These are phyloP conservation scores for Noctua pronuba DNA, from an alignment of 2,888 invertebrate genomes.

Conservation along the genomic window DNA sequence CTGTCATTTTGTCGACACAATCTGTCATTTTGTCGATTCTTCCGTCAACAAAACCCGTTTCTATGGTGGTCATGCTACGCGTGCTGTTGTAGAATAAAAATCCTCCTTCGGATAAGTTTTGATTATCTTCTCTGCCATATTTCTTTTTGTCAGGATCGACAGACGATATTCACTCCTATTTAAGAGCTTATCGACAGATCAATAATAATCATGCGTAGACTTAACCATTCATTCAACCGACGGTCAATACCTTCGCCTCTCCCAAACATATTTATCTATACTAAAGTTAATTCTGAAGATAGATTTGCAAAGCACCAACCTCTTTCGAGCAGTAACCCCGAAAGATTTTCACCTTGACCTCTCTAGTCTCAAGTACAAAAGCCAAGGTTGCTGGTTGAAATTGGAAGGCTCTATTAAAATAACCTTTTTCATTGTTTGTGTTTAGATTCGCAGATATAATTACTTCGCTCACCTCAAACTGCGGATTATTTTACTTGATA, in stretches of 20 bases:
- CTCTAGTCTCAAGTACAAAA: constrained; percentile 13
- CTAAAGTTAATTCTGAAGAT: constrained; percentile 14
- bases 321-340: constrained; percentile 44
- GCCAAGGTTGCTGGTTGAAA: constrained; percentile 31
- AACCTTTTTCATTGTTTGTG: constrained; percentile 49
- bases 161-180: background rate
- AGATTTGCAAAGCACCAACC: constrained; percentile 19
- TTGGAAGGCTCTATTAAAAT: constrained; percentile 36
- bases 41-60: too few species aligned
- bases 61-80: too few species aligned
- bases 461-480: constrained; percentile 33
- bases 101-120: background rate
- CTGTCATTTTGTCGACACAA: too few species aligned
- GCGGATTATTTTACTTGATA: constrained; percentile 32
- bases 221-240: too few species aligned
- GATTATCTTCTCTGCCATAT: background rate
- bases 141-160: too few species aligned
- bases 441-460: constrained; percentile 42
- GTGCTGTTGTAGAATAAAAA: background rate
- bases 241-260: background rate
- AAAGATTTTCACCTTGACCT: constrained; percentile 47
- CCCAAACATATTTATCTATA: background rate
- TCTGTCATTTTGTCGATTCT: too few species aligned
- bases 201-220: background rate
- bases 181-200: background rate